phyloP scores from a whole-genome alignment of 2,888 invertebrate genomes.

The Euphydryas editha region DNA sequence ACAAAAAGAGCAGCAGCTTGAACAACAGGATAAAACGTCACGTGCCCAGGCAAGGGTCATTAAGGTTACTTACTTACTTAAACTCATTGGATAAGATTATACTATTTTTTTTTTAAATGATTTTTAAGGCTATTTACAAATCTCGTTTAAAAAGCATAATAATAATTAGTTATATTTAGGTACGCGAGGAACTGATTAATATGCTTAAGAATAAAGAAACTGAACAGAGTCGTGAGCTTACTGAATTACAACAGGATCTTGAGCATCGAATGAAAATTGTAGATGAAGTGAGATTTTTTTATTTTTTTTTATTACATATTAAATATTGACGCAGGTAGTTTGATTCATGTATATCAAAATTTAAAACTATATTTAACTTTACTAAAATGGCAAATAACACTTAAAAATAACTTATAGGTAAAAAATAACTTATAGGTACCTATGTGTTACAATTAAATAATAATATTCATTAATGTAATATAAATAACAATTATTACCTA shows the following conservation, averaged over 20 bases:
- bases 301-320: conserved; percentile 40
- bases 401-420: too few species aligned
- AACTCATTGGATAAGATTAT: conserved; percentile 24
- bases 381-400: background rate
- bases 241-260: conserved; percentile 70
- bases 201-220: conserved; percentile 84
- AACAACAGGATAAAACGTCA: conserved; percentile 84
- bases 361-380: too few species aligned
- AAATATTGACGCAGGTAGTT: conserved; percentile 12
- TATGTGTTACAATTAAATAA: too few species aligned
- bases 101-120: conserved; percentile 8
- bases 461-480: too few species aligned
- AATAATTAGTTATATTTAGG: conserved; percentile 57
- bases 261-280: conserved; percentile 78
- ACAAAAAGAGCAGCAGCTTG: conserved; percentile 83
- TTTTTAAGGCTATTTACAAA: background rate
- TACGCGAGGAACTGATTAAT: conserved; percentile 84
- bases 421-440: too few species aligned
- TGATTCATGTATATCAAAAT: too few species aligned
- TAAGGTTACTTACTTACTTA: conserved; percentile 70
- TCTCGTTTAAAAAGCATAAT: background rate
- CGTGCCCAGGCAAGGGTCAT: conserved; percentile 85
- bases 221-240: conserved; percentile 76
- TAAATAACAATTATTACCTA: too few species aligned
- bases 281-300: conserved; percentile 68